Conservation (phyloP, 2,113 vertebrate genomes). For the Atherinomorus stipes region DNA sequence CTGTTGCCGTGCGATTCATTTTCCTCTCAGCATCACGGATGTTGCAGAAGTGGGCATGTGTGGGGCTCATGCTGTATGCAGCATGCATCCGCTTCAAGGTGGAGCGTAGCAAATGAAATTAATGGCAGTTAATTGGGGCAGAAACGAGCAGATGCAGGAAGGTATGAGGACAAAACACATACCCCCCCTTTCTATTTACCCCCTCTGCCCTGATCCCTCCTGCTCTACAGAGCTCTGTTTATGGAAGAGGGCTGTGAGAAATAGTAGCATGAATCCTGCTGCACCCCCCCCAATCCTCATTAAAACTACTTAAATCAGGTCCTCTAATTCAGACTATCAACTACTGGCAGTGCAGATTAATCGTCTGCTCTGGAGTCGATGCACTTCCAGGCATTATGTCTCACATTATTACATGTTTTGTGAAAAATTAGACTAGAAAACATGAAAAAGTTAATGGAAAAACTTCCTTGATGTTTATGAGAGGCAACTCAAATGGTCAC, state of each 20-base stretch:
- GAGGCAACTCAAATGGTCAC: too few species aligned
- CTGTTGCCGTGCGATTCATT: conserved; percentile 17
- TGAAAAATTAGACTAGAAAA: not conserved
- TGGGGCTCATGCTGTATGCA: conserved; percentile 6
- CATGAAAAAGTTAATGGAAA: not conserved
- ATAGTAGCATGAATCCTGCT: conserved; percentile 43
- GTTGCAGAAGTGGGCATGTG: conserved; percentile 8
- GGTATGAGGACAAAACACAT: conserved; percentile 35
- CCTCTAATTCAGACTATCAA: conserved; percentile 24
- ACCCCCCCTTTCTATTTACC: not conserved
- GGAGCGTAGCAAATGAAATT: conserved; percentile 50
- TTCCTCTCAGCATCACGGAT: conserved; percentile 13
- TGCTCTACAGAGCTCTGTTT: conserved; percentile 28
- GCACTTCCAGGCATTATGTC: conserved; percentile 1
- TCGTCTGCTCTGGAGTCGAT: conserved; percentile 19
- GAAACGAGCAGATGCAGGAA: conserved; percentile 58
- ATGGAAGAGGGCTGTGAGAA: conserved; percentile 24
- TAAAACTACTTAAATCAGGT: conserved; percentile 40
- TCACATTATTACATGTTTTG: conserved; percentile 1
- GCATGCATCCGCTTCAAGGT: conserved; percentile 33
- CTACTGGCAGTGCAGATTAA: conserved; percentile 21
- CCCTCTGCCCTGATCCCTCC: conserved; percentile 9
- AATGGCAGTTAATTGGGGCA: conserved; percentile 69
- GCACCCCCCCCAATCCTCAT: conserved; percentile 44
- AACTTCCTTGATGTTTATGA: not conserved